Evolutionary conservation across 92 coral and sea anemone species (phyloP).

Genomic region (Actinostola sp.): DNA sequence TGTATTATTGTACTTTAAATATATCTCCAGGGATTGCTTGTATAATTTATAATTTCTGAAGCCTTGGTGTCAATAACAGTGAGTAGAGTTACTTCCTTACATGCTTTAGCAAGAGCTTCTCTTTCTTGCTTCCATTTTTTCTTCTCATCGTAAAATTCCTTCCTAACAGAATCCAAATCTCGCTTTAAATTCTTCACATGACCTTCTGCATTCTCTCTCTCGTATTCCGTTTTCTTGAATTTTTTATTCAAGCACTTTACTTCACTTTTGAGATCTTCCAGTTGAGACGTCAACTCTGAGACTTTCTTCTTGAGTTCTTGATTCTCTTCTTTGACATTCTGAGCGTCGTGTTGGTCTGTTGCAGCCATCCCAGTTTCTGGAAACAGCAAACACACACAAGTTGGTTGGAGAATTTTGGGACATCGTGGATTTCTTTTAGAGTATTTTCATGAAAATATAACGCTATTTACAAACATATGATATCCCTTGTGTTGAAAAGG

Average conservation of each 20-base stretch:
- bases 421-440: not conserved
- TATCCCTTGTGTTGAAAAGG: constrained; percentile 12
- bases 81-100: constrained; percentile 26
- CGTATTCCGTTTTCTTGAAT: constrained; percentile 87
- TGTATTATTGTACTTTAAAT: too few species aligned
- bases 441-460: constrained; percentile 6
- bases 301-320: constrained; percentile 40
- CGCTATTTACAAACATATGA: constrained; percentile 26
- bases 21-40: too few species aligned
- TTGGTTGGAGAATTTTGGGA: not conserved
- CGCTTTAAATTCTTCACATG: constrained; percentile 76
- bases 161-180: constrained; percentile 74
- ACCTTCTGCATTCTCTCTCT: constrained; percentile 80
- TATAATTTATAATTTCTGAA: too few species aligned
- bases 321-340: constrained; percentile 13
- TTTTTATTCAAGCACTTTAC: constrained; percentile 68
- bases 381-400: constrained; percentile 36
- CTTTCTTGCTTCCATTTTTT: constrained; percentile 50
- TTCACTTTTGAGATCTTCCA: constrained; percentile 54
- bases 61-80: too few species aligned
- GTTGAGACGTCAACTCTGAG: constrained; percentile 50
- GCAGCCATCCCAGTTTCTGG: constrained; percentile 30
- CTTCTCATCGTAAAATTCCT: constrained; percentile 79
- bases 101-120: constrained; percentile 26
- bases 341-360: constrained; percentile 4